phyloP scores from a whole-genome alignment of 2,113 vertebrate genomes.

The Dicrurus megarhynchus region DNA sequence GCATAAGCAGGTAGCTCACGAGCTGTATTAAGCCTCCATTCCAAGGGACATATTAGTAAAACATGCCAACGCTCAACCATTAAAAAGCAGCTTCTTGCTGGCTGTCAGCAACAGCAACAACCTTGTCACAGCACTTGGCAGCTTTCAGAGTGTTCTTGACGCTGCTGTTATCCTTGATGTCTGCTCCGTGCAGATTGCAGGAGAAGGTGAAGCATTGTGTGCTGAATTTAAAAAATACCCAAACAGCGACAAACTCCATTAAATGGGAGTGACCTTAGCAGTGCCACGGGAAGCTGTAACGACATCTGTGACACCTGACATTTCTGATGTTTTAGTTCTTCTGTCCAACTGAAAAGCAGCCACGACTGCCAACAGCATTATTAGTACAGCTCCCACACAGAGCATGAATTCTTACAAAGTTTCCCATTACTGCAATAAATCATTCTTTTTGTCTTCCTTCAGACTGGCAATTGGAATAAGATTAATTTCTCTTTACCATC shows the following conservation, averaged over 20 bases:
- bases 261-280: not conserved
- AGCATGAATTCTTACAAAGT: not conserved
- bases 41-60: not conserved
- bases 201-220: not conserved
- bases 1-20: not conserved
- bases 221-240: not conserved
- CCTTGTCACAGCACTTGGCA: not conserved
- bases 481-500: not conserved
- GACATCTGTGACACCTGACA: not conserved
- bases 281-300: not conserved
- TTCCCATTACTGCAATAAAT: not conserved
- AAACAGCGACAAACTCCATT: not conserved
- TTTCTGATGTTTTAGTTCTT: not conserved
- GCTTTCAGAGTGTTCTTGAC: not conserved
- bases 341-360: not conserved
- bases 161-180: not conserved
- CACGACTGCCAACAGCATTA: not conserved
- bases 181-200: not conserved
- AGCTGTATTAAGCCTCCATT: not conserved
- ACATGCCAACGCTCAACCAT: not conserved
- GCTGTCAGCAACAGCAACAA: not conserved
- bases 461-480: not conserved
- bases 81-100: not conserved
- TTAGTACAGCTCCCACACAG: not conserved
- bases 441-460: not conserved